Percentiles rank a stretch among this genome's conserved stretches.
Conservation (phyloP, 2,113 vertebrate species). For the Spheniscus mendiculus region DNA sequence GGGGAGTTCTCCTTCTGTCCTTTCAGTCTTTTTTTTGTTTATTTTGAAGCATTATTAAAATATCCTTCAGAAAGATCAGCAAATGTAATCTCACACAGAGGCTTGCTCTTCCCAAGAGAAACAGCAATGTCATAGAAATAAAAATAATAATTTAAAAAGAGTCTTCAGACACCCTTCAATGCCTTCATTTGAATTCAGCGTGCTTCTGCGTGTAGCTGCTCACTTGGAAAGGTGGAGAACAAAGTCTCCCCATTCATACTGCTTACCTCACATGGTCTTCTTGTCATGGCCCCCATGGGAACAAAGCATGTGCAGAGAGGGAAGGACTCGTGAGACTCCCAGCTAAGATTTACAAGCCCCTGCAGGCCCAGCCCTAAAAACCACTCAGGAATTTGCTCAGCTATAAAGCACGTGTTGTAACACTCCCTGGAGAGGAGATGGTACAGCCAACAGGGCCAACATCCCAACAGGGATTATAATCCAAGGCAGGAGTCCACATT, state of each 20-base stretch:
- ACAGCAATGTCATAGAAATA: neutral
- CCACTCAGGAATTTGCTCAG: neutral
- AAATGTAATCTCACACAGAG: neutral
- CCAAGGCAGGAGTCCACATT: neutral
- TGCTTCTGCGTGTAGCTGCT: neutral
- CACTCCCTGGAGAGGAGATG: neutral
- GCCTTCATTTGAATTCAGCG: neutral
- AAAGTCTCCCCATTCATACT: neutral
- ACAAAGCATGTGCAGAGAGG: neutral
- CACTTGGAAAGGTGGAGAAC: neutral
- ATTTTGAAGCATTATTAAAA: neutral
- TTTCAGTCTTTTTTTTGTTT: neutral
- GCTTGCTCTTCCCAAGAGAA: neutral
- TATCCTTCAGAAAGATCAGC: neutral
- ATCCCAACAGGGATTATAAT: neutral
- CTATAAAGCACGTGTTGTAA: neutral
- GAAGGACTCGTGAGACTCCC: neutral
- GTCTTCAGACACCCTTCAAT: neutral
- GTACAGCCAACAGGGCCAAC: neutral
- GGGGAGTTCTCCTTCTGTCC: neutral
- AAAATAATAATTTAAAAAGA: neutral
- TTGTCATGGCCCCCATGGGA: neutral
- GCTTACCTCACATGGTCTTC: neutral
- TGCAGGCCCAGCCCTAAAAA: neutral
- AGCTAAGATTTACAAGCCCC: neutral